phyloP scores from a whole-genome alignment of 2,113 vertebrate genomes.

The Gymnorhina tibicen region DNA sequence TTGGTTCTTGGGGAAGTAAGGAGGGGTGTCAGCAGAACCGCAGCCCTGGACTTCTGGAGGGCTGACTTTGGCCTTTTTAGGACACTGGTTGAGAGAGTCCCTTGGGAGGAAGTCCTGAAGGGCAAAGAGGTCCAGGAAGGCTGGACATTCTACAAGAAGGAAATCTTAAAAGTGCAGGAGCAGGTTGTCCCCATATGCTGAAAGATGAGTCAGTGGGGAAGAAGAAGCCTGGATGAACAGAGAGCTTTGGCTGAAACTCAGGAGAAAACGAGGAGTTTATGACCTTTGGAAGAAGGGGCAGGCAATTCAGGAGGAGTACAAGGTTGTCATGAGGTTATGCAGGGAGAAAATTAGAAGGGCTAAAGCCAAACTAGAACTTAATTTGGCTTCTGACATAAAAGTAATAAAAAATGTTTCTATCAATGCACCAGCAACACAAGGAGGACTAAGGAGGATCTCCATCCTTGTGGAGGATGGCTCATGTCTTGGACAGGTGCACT shows the following conservation, averaged over 20 bases:
- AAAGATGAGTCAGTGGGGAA: neutral
- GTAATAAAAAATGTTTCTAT: neutral
- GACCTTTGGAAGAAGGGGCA: neutral
- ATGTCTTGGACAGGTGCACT: fast-evolving
- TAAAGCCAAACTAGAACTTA: neutral
- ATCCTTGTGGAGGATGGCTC: neutral
- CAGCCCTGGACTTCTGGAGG: neutral
- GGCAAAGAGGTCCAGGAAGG: neutral
- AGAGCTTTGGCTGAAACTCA: neutral
- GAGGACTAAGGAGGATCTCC: neutral
- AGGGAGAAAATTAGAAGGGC: neutral
- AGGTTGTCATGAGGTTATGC: neutral
- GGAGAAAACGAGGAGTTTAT: neutral
- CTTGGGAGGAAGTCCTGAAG: neutral
- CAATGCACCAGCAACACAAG: neutral
- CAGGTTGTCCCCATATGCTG: neutral
- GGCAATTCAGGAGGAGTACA: neutral
- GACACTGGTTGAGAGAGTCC: neutral
- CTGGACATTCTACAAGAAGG: neutral
- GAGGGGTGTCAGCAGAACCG: neutral
- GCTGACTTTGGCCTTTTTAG: neutral
- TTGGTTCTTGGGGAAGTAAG: neutral
- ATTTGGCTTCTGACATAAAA: neutral
- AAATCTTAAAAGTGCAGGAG: neutral
- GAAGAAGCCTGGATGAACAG: neutral